Percentiles rank a stretch among this genome's conserved stretches.
These are phyloP conservation scores for Amphiprion clarkii DNA, from an alignment of 2,797 vertebrate species.

Conservation along the genomic window DNA sequence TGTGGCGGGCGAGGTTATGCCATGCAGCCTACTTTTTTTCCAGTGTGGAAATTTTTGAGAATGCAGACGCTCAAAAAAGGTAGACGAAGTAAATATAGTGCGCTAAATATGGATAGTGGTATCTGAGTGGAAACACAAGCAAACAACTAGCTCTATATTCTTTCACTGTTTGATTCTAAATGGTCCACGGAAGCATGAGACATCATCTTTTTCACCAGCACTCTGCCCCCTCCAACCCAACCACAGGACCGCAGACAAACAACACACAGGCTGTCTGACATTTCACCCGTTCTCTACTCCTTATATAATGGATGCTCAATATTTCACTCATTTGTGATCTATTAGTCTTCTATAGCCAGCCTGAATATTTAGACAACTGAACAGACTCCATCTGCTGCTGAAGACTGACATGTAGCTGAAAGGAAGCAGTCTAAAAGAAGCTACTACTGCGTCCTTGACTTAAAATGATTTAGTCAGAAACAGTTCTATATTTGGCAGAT, in stretches of 20 bases:
- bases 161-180: background rate
- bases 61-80: background rate
- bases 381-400: background rate
- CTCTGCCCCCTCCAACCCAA: background rate
- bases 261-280: background rate
- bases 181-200: background rate
- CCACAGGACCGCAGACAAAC: background rate
- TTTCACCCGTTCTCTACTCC: background rate
- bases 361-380: constrained; percentile 1
- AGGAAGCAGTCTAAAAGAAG: background rate
- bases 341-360: too few relatives aligned
- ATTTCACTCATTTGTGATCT: background rate
- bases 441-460: too few relatives aligned
- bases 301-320: background rate
- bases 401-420: constrained; percentile 1
- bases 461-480: background rate
- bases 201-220: background rate
- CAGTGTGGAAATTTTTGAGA: background rate
- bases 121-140: background rate
- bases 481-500: background rate
- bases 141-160: background rate
- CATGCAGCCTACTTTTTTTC: background rate
- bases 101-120: background rate
- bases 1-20: background rate
- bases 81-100: background rate